Conservation (phyloP, 2,113 vertebrate species). For the Tetraodon nigroviridis region DNA sequence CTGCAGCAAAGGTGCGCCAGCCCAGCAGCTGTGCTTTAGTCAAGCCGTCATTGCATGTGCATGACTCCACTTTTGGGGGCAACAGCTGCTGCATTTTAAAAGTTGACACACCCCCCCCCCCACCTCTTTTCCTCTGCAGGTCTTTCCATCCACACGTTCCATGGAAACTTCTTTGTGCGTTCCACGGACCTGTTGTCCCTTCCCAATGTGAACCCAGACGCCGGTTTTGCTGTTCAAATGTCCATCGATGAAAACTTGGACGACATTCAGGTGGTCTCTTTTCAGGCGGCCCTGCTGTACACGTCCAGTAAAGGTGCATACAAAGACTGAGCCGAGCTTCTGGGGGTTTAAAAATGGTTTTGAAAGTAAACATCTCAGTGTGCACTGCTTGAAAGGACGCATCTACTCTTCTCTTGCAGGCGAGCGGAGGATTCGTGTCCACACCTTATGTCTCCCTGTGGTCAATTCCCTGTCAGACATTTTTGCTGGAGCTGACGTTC, state of each 20-base stretch:
- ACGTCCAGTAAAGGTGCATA: conserved; percentile 93
- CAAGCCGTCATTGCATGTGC: not conserved
- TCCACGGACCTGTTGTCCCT: conserved; percentile 93
- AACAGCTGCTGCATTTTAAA: not conserved
- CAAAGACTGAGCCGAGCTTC: not conserved
- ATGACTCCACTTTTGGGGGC: not conserved
- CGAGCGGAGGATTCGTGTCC: conserved; percentile 92
- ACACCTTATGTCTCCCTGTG: conserved; percentile 94
- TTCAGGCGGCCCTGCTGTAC: conserved; percentile 95
- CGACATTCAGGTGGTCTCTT: conserved; percentile 90
- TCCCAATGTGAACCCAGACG: conserved; percentile 94
- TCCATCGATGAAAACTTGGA: conserved; percentile 92
- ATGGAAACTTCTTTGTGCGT: conserved; percentile 97
- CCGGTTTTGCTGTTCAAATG: conserved; percentile 96
- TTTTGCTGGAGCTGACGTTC: conserved; percentile 92
- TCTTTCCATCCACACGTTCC: conserved; percentile 98
- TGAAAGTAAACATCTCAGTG: not conserved
- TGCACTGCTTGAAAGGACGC: not conserved
- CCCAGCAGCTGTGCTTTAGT: not conserved
- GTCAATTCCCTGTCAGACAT: conserved; percentile 87
- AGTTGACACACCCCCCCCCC: not conserved
- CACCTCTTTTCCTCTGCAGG: conserved; percentile 65
- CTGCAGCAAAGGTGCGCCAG: conserved; percentile 85
- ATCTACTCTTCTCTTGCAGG: conserved; percentile 66
- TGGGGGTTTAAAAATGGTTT: not conserved